Base-by-base conservation (phyloP, 2,888 invertebrate species). In the Amphiduros pacificus region DNA sequence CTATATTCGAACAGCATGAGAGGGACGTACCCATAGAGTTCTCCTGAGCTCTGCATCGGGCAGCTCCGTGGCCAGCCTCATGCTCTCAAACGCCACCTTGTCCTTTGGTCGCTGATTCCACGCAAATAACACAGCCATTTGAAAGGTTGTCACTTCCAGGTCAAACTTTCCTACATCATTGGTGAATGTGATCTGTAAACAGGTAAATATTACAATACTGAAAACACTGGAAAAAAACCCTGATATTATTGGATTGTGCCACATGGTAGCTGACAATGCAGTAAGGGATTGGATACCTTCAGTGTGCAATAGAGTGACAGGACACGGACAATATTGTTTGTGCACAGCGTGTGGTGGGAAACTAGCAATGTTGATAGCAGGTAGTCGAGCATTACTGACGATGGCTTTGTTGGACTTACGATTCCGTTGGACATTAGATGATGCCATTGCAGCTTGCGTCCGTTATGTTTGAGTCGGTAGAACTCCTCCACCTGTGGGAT, bases 401-500 rank as follows among this genome's bases (percentile, higher is more conserved):
- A n/a, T 6, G 22, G n/a, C 26, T 26, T 24, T 4, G 20, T 24
- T n/a, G 1, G 31, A 60, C 83, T 80, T 78, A 89, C 88, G 65
- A 96, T 96, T 73, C 98, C 99, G 84, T 98, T 98, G 70, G 97
- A 96, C 97, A 98, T 98, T 78, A 98, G 96, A 85, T 99, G 98
- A 84, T 98, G 86, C 99, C 99, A 99, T 84, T 96, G 95, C 62
- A 99, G 85, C 82, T 98, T 98, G 61, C 99, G 87, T 9, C 99
- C 99, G 74, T 92, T 94, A 85, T 99, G 98, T 83, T 97, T 96
- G 77, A 91, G 93, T 82, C 93, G 91, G 82, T 99, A 99, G 85
- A 98, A 98, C 70, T 97, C 96, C 85, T 99, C 99, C 27, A 99
- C 80, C 85, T 99, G 97, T 1, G 98, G 98, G 77, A 99, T 96